Evolutionary conservation across 2,113 vertebrate species (phyloP), one percentile per base, ranked within the genome.

Genomic region (Paradoxurus hermaphroditus): DNA sequence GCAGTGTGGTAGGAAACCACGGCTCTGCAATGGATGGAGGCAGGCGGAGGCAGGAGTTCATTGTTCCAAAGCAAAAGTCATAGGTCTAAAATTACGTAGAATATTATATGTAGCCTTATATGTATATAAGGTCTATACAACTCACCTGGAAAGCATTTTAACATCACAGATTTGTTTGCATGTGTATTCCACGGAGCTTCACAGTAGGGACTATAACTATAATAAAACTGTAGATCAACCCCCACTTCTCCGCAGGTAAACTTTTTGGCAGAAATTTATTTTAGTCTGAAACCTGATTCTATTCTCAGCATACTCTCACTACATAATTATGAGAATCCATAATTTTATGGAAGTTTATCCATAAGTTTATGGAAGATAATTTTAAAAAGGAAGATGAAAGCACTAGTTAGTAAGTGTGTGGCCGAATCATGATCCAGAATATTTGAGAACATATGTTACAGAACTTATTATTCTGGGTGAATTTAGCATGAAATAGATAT

Each of bases 231-330:
- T 27, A 27, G 25, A 88, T 91, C 56, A 86, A 56, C 36, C 8
- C 46, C 53, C 14, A 51, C 70, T 79, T 75, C 36, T 91, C 51
- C 36, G 46, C 23, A 18, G 21, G 29, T 44, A 67, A 84, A 14
- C 81, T 68, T 81, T 91, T 6, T 11, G 68, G 15, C 14, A 72
- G 63, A 91, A 62, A 44, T 62, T 92, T 34, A n/a, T 56, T 83
- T 96, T 68, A 59, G 78, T 86, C 77, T 88, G 72, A 97, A 34
- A 2, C 34, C 91, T 82, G 82, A 11, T 56, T 84, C 73, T 94
- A 53, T 46, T 29, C 51, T 88, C 51, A 49, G 31, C 75, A 34
- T 89, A 94, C 86, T 7, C 7, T 51, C 19, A 86, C 86, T 59
- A 72, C 19, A 18, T 31, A 34, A 77, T 91, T n/a, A 53, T 73